A percentile compares a stretch with the other conserved stretches of the same genome.
Conservation (phyloP, 92 coral and sea anemone genomes). For the Diadumene lineata region DNA sequence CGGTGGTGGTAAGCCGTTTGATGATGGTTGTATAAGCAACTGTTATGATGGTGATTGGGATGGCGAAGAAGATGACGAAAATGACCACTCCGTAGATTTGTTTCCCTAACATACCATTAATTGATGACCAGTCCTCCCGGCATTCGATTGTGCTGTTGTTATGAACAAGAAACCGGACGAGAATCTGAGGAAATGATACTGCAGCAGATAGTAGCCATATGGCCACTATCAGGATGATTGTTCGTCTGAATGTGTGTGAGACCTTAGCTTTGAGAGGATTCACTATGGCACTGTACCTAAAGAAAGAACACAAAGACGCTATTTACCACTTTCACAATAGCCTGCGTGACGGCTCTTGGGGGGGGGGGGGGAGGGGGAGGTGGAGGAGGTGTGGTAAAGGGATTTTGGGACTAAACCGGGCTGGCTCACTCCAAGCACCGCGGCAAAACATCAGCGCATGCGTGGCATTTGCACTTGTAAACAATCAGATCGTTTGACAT, state of each 20-base stretch:
- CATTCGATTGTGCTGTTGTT: constrained; percentile 13
- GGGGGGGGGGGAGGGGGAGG: too few species aligned
- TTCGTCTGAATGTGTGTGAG: constrained; percentile 53
- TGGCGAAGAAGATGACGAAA: constrained; percentile 64
- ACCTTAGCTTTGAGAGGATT: constrained; percentile 74
- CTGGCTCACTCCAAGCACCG: too few species aligned
- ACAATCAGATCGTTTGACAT: too few species aligned
- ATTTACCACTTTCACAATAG: too few species aligned
- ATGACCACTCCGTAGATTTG: constrained; percentile 54
- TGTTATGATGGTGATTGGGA: constrained; percentile 69
- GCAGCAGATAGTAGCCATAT: constrained; percentile 71
- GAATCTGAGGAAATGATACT: constrained; percentile 65
- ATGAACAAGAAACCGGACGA: background rate
- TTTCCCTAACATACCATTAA: constrained; percentile 42
- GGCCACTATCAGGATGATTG: constrained; percentile 37
- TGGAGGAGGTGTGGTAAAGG: too few species aligned
- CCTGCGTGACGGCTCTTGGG: too few species aligned
- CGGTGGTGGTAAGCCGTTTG: constrained; percentile 61
- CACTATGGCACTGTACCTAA: constrained; percentile 79
- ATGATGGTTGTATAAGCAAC: constrained; percentile 61
- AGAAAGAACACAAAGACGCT: constrained; percentile 1
- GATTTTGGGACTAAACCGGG: too few species aligned
- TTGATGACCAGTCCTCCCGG: constrained; percentile 47
- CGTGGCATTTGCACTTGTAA: too few species aligned
- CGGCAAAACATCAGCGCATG: too few species aligned